Conservation (phyloP, 2,113 vertebrate species). For the Aspiorhynchus laticeps region DNA sequence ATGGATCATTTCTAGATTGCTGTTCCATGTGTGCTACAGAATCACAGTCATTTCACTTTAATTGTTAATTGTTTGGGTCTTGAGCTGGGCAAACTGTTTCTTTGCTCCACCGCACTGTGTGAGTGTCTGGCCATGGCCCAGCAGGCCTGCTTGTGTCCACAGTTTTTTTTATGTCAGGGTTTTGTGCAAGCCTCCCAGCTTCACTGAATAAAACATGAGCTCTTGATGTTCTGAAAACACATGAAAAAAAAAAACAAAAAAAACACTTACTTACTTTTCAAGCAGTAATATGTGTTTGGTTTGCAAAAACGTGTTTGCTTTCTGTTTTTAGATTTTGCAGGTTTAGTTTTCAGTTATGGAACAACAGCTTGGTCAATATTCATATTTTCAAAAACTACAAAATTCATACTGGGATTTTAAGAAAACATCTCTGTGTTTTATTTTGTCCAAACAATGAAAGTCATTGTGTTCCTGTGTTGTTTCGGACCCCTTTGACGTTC, state of each 20-base stretch:
- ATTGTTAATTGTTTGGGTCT: conserved; percentile 33
- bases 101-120: conserved; percentile 34
- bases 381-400: conserved; percentile 58
- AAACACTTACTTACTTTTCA: too few relatives aligned
- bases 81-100: conserved; percentile 21
- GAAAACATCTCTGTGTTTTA: too few relatives aligned
- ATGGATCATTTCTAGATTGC: background rate
- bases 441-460: background rate
- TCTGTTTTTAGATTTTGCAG: conserved; percentile 48
- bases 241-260: conserved; percentile 42
- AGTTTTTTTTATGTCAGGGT: conserved; percentile 52
- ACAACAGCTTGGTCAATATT: conserved; percentile 50
- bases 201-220: conserved; percentile 68
- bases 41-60: conserved; percentile 35
- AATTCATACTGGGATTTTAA: conserved; percentile 59
- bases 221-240: conserved; percentile 58
- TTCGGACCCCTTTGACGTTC: background rate
- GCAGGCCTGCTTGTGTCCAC: conserved; percentile 7
- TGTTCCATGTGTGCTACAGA: background rate
- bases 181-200: conserved; percentile 52
- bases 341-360: conserved; percentile 41
- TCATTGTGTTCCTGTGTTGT: background rate
- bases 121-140: conserved; percentile 40
- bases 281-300: conserved; percentile 29
- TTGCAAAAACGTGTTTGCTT: conserved; percentile 48